Evolutionary conservation across 2,797 vertebrate species (phyloP), one percentile per base, ranked within the genome.

Genomic region (Muscicapa comitata): DNA sequence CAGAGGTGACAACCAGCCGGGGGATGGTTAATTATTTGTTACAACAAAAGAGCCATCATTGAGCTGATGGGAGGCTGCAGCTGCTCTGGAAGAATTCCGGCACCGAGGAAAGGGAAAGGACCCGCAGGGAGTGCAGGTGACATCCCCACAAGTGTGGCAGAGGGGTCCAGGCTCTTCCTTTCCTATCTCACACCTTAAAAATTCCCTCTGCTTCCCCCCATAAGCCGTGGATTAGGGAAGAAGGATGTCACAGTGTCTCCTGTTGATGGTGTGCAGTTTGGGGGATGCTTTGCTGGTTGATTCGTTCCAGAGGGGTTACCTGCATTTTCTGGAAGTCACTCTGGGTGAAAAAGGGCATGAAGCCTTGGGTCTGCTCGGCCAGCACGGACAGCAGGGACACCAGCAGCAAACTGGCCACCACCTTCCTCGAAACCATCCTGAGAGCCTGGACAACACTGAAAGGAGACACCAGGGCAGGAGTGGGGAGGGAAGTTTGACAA

Each of bases 341-440:
- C 29, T 98, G 98, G 58, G 98, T 99, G 92, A 98, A 98, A 94
- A 99, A 98, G 67, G 98, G 97, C 71, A 98, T 90, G 42, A 98
- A 99, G 77, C 97, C 98, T 85, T 98, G 96, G 0, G 96, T 94
- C 86, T 98, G 97, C 50, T 98, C 97, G 42, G 96, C 97, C 97
- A 98, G 94, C 96, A 98, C 67, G 18, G 94, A 89, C 55, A 98
- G 86, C 57, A 96, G 21, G 9, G 97, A 98, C 55, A 94, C 88
- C 96, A 98, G 42, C 80, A 98, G 89, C 96, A 98, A 76, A 68
- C 76, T 90, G 63, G 90, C 94, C 51, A 90, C 75, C 26, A 98
- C 81, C 67, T 96, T 96, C 91, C 92, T 40, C 13, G 96, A 97
- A 90, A 93, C 77, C 97, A 96, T 98, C 26, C 2, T 25, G 50